These are phyloP conservation scores for Pinna nobilis DNA, from an alignment of 1,140 invertebrate species.

Conservation along the genomic window DNA sequence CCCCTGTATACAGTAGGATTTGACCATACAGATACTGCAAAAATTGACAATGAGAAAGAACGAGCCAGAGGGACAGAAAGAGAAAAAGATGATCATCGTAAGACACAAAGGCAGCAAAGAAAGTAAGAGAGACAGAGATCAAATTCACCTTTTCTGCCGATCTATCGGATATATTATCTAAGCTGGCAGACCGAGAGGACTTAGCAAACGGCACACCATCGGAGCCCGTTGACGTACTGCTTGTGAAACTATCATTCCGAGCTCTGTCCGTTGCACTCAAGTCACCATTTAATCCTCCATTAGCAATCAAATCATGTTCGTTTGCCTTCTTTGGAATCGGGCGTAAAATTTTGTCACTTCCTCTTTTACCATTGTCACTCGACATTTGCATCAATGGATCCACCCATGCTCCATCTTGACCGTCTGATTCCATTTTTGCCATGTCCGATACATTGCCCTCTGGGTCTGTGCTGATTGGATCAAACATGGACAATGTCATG, in stretches of 20 bases:
- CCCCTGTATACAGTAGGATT: too few species aligned
- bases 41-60: too few species aligned
- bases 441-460: not conserved
- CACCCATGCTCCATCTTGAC: not conserved
- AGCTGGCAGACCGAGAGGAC: slow-evolving; percentile 37
- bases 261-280: too few species aligned
- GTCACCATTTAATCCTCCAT: too few species aligned
- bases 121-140: too few species aligned
- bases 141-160: slow-evolving; percentile 61
- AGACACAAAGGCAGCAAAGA: too few species aligned
- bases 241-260: slow-evolving; percentile 31
- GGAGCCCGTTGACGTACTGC: slow-evolving; percentile 51
- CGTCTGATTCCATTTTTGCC: not conserved
- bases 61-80: too few species aligned
- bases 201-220: slow-evolving; percentile 45
- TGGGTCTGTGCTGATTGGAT: slow-evolving; percentile 49
- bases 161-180: slow-evolving; percentile 51
- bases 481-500: slow-evolving; percentile 63
- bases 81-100: too few species aligned
- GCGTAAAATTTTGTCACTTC: not conserved
- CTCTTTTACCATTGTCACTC: not conserved
- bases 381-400: not conserved
- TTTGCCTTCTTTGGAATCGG: not conserved
- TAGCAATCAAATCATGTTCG: not conserved
- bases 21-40: too few species aligned